Base-by-base conservation (phyloP, 2,797 vertebrate genomes). In the Jordanella pulchra region DNA sequence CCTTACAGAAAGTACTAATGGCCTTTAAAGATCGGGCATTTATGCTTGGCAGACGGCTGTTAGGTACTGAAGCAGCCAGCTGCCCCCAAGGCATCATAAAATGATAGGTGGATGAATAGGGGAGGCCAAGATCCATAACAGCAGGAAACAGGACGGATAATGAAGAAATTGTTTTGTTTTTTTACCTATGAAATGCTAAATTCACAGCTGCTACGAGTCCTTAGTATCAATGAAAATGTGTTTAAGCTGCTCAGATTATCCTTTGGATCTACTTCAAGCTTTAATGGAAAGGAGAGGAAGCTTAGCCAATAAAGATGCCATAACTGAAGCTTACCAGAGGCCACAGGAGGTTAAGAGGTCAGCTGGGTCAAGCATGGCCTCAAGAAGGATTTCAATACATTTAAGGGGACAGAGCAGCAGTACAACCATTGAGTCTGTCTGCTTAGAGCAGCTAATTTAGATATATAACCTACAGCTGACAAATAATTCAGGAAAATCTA, bases 61-160 rank as follows among this genome's bases (percentile, higher is more conserved):
- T 89, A 78, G 75, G 74, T 81, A 73, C 82, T 82, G 82, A 78
- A 90, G 66, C 72, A 80, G 76, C 77, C 80, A 86, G 86, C 77
- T 86, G 81, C 73, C 78, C 89, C 77, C 79, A 81, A 78, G 87
- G 88, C 86, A 78, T 39, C 74, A 72, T 63, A 87, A 77, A 82
- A 73, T 81, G 89, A 90, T 84, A 83, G 82, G 81, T 71, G 82
- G 80, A 76, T 83, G 83, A 86, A 84, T 68, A 72, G 77, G 9
- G 71, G 58, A 85, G 76, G 65, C 73, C 71, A 70, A 79, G 65
- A 84, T 80, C 75, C 55, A 83, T 84, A 79, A 88, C 55, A 84
- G 76, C 58, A 73, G 61, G 63, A 30, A 76, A 86, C 23, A 23
- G 54, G 14, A 65, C 65, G 53, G 71, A 35, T 69, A 63, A 64